Conservation (phyloP, 1,140 invertebrate genomes). For the Cydia splendana region DNA sequence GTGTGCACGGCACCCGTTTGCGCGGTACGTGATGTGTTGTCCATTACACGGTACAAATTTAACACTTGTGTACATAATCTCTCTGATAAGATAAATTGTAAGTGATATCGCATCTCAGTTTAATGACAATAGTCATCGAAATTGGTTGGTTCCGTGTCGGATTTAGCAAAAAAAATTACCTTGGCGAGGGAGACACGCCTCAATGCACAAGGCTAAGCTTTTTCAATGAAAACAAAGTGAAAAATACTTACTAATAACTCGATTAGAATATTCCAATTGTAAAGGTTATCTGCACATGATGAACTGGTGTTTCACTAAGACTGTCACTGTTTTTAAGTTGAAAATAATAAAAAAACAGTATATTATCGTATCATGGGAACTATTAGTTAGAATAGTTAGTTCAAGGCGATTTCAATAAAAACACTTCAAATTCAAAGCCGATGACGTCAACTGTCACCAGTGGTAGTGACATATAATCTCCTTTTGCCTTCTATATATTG, state of each 20-base stretch:
- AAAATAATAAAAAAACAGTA: neutral
- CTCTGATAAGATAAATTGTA: constrained; percentile 67
- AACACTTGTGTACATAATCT: constrained; percentile 76
- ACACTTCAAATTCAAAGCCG: constrained; percentile 28
- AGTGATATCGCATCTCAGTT: constrained; percentile 24
- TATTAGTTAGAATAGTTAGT: constrained; percentile 14
- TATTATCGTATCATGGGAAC: constrained; percentile 24
- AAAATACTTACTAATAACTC: constrained; percentile 15
- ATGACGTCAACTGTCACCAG: constrained; percentile 29
- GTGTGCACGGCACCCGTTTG: constrained; percentile 50
- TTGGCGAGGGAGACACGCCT: constrained; percentile 26
- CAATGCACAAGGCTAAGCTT: constrained; percentile 30
- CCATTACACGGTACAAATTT: constrained; percentile 64
- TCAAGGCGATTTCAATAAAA: constrained; percentile 31
- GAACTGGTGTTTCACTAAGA: neutral
- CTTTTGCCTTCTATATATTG: too few species aligned
- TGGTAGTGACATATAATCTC: too few species aligned
- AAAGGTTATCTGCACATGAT: constrained; percentile 16
- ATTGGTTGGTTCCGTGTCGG: constrained; percentile 21
- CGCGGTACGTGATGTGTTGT: constrained; percentile 61
- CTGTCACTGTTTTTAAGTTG: neutral
- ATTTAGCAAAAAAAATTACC: constrained; percentile 28
- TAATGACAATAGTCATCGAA: constrained; percentile 5
- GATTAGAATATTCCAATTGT: neutral
- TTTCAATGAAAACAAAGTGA: constrained; percentile 14